Percentiles rank a stretch among this genome's conserved stretches.
Evolutionary conservation across 2,888 invertebrate species (phyloP).

Genomic region (Hybos culiciformis): DNA sequence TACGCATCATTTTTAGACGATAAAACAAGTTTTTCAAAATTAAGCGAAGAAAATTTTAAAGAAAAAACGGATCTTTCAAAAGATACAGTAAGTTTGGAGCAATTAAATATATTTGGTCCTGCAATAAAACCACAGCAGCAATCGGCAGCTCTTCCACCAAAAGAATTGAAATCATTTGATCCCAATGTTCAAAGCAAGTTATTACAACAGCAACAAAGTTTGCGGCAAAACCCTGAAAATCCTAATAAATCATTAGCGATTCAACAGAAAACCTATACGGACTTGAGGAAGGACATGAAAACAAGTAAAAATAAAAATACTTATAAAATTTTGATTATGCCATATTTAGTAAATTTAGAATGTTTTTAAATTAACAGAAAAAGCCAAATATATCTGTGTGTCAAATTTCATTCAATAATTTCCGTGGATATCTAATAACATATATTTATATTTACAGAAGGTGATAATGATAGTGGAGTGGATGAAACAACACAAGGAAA

Average conservation of each 20-base stretch:
- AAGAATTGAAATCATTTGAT: background rate
- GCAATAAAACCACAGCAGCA: background rate
- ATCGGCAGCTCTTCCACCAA: constrained; percentile 2
- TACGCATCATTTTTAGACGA: constrained; percentile 7
- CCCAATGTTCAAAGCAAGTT: background rate
- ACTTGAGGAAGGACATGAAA: background rate
- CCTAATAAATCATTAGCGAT: background rate
- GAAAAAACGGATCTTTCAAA: too few species aligned
- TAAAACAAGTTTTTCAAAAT: background rate
- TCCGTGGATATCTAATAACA: constrained; percentile 6
- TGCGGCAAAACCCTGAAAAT: background rate
- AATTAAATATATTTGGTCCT: background rate
- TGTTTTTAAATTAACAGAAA: background rate
- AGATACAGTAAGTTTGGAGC: background rate
- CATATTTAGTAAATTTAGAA: background rate
- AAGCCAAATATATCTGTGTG: background rate
- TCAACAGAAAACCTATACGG: constrained; percentile 1
- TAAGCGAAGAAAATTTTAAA: background rate
- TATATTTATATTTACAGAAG: constrained; percentile 44
- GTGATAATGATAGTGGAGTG: constrained; percentile 70
- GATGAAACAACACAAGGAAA: constrained; percentile 70
- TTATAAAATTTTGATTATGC: background rate
- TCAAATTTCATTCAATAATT: background rate
- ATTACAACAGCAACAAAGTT: constrained; percentile 1
- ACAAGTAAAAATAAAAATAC: background rate